phyloP scores from a whole-genome alignment of 2,113 vertebrate genomes.

The Notarius lentiginosus region DNA sequence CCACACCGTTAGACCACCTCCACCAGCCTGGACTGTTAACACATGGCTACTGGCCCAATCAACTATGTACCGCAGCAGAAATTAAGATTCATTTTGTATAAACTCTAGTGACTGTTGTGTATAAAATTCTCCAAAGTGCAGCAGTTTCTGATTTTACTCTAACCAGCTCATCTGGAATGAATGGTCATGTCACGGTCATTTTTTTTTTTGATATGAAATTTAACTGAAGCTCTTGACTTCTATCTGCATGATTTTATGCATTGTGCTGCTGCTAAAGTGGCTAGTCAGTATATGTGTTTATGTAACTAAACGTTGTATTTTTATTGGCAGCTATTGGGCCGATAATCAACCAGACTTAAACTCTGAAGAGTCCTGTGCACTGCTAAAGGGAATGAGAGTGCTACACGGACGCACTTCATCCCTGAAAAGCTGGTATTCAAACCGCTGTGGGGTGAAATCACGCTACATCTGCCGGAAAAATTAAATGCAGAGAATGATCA shows the following conservation, averaged over 20 bases:
- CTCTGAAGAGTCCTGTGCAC: constrained; percentile 26
- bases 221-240: too few species aligned
- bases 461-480: constrained; percentile 69
- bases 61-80: too few species aligned
- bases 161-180: too few species aligned
- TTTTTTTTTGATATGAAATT: too few species aligned
- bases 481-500: background rate
- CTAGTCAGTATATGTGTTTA: too few species aligned
- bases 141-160: background rate
- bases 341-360: rapidly evolving
- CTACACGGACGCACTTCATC: background rate
- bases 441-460: rapidly evolving
- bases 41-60: too few species aligned
- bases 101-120: background rate
- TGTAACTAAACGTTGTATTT: background rate
- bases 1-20: too few species aligned
- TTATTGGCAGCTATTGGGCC: constrained; percentile 61
- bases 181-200: too few species aligned
- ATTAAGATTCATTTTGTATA: background rate
- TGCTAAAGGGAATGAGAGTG: constrained; percentile 35
- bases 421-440: constrained; percentile 59
- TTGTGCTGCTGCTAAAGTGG: too few species aligned
- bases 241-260: too few species aligned
- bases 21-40: too few species aligned
- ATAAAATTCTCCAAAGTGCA: background rate